Evolutionary conservation across 2,113 vertebrate genomes (phyloP), one percentile per base, ranked within the genome.

Genomic region (Leucopsar rothschildi): DNA sequence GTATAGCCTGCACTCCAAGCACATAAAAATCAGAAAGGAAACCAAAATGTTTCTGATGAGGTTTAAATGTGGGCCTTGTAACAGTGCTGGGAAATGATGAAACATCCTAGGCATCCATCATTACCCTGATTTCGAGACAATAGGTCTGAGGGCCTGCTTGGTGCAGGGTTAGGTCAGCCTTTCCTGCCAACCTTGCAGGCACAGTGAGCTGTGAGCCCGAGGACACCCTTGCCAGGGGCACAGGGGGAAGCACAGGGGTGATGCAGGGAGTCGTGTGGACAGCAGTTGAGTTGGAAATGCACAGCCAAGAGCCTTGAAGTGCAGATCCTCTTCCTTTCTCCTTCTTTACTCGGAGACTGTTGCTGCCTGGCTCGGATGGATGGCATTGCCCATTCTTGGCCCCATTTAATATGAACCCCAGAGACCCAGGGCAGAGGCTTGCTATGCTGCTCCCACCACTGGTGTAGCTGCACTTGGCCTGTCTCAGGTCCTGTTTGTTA

Each of bases 71-170:
- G 88, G 40, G 75, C 75, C 79, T 63, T 59, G 78, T 95, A 92
- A 96, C 93, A 95, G 87, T 96, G 92, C 91, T 95, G 88, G 96
- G 95, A 96, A 96, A 96, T 97, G 96, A 97, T 94, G 92, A 95
- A 94, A 93, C 95, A 96, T 97, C 95, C 97, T 94, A 92, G 88
- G 95, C 90, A 95, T 95, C 93, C 87, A 95, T 95, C 95, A 94
- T 92, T 96, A 94, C 92, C 68, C 95, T 93, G 92, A 75, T 93
- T 93, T 92, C 40, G 28, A 95, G 90, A 97, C 95, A 97, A 97
- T 95, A 93, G 93, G 82, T 95, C 90, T 96, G 87, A 83, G 60
- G 60, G 90, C 90, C 92, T 1, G 28, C 87, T 95, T 94, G 90
- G 79, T 96, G 95, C 90, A 86, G 94, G 88, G 85, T 82, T 97